Base-by-base conservation (phyloP, 2,113 vertebrate species). In the Cebus imitator region DNA sequence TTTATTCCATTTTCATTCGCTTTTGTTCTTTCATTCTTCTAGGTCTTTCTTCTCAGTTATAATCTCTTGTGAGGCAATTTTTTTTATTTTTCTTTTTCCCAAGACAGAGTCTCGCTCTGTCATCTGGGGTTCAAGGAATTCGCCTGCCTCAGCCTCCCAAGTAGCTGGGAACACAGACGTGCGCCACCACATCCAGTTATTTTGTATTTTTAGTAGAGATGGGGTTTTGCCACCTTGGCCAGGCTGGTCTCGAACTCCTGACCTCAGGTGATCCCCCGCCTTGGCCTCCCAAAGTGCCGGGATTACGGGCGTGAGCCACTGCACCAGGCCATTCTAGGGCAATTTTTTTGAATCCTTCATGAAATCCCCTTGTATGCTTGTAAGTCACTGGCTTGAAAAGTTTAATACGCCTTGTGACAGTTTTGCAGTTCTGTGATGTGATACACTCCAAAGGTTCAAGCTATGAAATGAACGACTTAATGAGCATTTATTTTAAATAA, bases 361-460 rank as follows among this genome's bases (percentile, higher is more conserved):
- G n/a, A 21, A 23, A 78, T 66, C 8, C 52, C 43, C 27, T 84
- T 76, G 32, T 10, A 78, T 25, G 20, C 20, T 55, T 92, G 11
- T 66, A 88, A 94, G n/a, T 16, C 30, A 76, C 76, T 94, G 95
- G 35, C 94, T 86, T 87, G 50, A 84, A 78, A 90, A 78, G 14
- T 58, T 88, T 91, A 81, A 58, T 4, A 48, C 1, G n/a, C 48
- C 72, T 86, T 6, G 3, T 37, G 43, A 92, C 17, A 80, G 57
- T 78, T 87, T 93, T 91, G 43, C n/a, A 76, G 70, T 93, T 85
- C 58, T 90, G 25, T 76, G 82, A 92, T 52, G 25, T 43, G 72
- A 94, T n/a, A 80, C 8, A 87, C 64, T 84, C 75, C 8, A 52
- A 95, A 94, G 58, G 30, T 40, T 91, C 76, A 94, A 45, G 35